Conservation (phyloP, 2,797 vertebrate species). For the Mallotus villosus region DNA sequence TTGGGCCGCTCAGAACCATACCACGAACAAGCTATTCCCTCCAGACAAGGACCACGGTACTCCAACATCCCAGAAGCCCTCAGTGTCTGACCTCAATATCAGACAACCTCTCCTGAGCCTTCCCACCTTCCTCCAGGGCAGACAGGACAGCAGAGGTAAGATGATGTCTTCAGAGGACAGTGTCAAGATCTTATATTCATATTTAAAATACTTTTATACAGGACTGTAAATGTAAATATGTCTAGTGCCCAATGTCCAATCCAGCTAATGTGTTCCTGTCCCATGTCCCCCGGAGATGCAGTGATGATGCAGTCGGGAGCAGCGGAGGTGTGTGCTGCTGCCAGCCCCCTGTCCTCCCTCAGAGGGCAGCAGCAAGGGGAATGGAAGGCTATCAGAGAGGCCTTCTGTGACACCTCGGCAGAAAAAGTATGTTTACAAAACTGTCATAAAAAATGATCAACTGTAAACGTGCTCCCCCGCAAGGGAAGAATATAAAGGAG, state of each 20-base stretch:
- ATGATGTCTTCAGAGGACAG: constrained; percentile 42
- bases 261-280: constrained; percentile 56
- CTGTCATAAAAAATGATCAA: not conserved
- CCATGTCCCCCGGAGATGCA: constrained; percentile 75
- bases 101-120: constrained; percentile 33
- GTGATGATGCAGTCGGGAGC: constrained; percentile 63
- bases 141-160: constrained; percentile 57
- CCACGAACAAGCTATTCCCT: constrained; percentile 52
- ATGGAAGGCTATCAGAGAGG: constrained; percentile 76
- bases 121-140: constrained; percentile 49
- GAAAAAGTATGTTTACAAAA: constrained; percentile 70
- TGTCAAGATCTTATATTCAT: not conserved
- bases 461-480: not conserved
- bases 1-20: constrained; percentile 63
- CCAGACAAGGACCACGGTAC: constrained; percentile 47
- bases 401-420: constrained; percentile 77
- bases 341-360: constrained; percentile 61
- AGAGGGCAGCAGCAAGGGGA: constrained; percentile 71
- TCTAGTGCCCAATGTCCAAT: no score
- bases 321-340: constrained; percentile 71
- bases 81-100: constrained; percentile 54
- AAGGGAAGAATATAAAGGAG: no score
- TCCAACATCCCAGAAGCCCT: not conserved
- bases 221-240: not conserved
- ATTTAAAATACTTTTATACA: not conserved